Base-by-base conservation (phyloP, 1,140 invertebrate genomes). In the Bombus turneri region DNA sequence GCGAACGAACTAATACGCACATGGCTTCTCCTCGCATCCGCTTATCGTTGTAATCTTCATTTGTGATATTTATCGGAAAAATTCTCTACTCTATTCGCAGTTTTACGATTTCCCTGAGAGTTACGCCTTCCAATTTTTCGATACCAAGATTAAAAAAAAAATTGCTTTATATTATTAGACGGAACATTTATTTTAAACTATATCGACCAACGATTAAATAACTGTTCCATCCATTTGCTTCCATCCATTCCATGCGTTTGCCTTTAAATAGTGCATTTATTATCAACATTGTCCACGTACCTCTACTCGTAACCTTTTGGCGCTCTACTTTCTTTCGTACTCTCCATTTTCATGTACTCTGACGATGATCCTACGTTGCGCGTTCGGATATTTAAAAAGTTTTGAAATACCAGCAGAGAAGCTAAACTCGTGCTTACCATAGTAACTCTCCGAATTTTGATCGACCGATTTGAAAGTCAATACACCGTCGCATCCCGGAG, bases 381-480 rank as follows among this genome's bases (percentile, higher is more conserved):
- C 57, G 53, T 73, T 62, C n/a, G 41, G 57, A 75, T 82, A 82
- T 82, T 82, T 76, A 77, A 83, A 83, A 82, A 83, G 73, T 66
- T 83, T 37, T n/a, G 43, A 71, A 59, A 84, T 59, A 84, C 4
- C 53, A 34, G 22, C 39, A 28, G 28, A 34, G 31, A 59, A 31
- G 43, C 34, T 25, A 64, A 76, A 41, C 39, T 69, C 39, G 59
- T 57, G 39, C 59, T 84, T 69, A 69, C 73, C 34, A 22, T 18
- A 41, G 28, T 22, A n/a, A n/a, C 18, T 83, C 47, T 8, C 6
- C 28, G 81, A 78, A 83, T 78, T 41, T 71, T 68, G 9, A 78
- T 68, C 64, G 64, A 18, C 12, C 47, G 37, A 83, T 83, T 83
- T 83, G 73, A 78, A 83, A 83, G 74, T 83, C 82, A 83, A 83